A percentile compares a stretch with the other conserved stretches of the same genome.
Evolutionary conservation across 2,797 vertebrate species (phyloP).

Genomic region (Kryptolebias ocellatus): DNA sequence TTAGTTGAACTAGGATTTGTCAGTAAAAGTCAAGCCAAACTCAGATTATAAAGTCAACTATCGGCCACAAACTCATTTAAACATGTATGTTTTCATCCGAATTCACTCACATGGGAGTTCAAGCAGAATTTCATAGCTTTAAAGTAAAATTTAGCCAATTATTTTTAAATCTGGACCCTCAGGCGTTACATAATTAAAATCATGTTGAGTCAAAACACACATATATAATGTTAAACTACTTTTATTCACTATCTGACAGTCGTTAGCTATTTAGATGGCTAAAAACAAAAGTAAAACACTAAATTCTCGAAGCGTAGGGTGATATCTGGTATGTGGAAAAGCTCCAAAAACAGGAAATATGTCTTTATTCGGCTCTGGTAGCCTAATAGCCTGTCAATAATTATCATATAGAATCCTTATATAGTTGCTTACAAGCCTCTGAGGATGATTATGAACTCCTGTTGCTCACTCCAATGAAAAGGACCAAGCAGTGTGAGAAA

Average conservation of each 20-base stretch:
- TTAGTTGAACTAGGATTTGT: neutral
- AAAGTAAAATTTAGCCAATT: neutral
- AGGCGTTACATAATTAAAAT: conserved; percentile 53
- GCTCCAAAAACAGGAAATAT: neutral
- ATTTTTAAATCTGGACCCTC: no score
- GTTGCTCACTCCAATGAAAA: conserved; percentile 57
- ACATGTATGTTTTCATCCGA: neutral
- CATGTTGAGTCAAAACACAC: neutral
- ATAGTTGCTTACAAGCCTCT: neutral
- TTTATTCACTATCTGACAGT: neutral
- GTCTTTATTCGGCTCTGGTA: neutral
- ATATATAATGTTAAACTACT: neutral
- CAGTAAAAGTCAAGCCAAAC: neutral
- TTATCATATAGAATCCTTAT: conserved; percentile 10
- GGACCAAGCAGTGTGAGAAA: conserved; percentile 70
- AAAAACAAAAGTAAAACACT: neutral
- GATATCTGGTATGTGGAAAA: neutral
- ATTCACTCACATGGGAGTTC: conserved; percentile 1
- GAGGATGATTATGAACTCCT: conserved; percentile 20
- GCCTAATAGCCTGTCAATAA: conserved; percentile 45
- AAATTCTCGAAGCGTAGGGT: neutral
- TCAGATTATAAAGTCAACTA: no score
- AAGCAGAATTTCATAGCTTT: neutral
- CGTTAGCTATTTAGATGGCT: neutral
- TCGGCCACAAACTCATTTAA: no score